A percentile compares a stretch with the other conserved stretches of the same genome.
phyloP scores from a whole-genome alignment of 2,888 invertebrate genomes.

The Pedicia rivosa region DNA sequence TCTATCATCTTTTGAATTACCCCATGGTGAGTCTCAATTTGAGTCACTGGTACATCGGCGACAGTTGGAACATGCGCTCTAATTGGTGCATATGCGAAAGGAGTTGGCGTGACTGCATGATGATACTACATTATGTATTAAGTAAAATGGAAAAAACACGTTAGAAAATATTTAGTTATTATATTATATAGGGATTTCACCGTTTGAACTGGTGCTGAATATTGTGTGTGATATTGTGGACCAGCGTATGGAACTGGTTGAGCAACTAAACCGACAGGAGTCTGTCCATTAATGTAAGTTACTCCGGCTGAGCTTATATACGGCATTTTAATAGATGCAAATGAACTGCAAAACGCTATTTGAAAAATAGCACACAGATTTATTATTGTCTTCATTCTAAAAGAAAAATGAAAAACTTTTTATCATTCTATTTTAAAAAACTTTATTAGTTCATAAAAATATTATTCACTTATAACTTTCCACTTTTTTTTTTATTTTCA shows the following conservation, averaged over 20 bases:
- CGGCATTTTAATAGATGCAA: constrained; percentile 25
- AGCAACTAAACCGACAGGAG: constrained; percentile 22
- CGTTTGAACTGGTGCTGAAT: constrained; percentile 12
- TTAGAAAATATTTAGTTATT: no score
- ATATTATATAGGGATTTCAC: background rate
- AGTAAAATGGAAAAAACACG: no score
- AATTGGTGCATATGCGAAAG: constrained; percentile 8
- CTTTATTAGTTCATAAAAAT: no score
- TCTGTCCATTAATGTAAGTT: constrained; percentile 30
- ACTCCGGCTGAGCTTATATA: constrained; percentile 37
- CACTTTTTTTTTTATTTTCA: no score
- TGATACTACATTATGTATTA: background rate
- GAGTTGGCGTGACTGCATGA: background rate
- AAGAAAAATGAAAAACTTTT: no score
- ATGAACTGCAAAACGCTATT: constrained; percentile 4
- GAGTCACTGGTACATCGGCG: constrained; percentile 32
- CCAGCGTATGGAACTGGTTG: constrained; percentile 12
- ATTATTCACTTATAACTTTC: no score
- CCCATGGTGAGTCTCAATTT: constrained; percentile 32
- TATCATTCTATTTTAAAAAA: no score
- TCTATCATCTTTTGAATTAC: constrained; percentile 38
- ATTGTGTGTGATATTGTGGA: background rate
- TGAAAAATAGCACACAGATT: no score
- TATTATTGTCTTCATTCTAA: no score
- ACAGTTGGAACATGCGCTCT: constrained; percentile 31